A percentile compares a stretch with the other conserved stretches of the same genome.
Conservation (phyloP, 2,113 vertebrate species). For the Astatoreochromis straeleni region DNA sequence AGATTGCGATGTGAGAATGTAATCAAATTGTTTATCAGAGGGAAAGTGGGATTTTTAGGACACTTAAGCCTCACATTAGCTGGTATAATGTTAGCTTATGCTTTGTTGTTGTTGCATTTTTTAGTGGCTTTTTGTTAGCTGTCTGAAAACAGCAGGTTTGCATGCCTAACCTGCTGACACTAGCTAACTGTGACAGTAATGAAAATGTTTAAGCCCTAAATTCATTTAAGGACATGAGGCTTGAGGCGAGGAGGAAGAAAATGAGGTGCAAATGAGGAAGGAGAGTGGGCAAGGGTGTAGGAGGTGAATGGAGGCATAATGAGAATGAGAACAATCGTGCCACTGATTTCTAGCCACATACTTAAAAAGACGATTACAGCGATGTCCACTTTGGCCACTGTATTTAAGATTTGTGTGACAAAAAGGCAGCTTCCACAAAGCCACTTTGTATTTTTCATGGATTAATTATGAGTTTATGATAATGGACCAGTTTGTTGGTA, state of each 20-base stretch:
- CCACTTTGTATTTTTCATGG: not conserved
- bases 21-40: not conserved
- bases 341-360: not conserved
- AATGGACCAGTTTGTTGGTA: not conserved
- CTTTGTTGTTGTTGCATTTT: not conserved
- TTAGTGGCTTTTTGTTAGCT: not conserved
- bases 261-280: not conserved
- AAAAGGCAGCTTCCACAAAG: not conserved
- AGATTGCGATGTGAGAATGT: not conserved
- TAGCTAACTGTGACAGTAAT: not conserved
- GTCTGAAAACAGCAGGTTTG: not conserved
- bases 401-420: not conserved
- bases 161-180: not conserved
- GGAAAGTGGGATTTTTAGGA: not conserved
- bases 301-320: not conserved
- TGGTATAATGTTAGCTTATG: not conserved
- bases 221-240: not conserved
- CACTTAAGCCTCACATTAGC: not conserved
- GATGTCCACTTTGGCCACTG: not conserved
- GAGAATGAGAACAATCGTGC: not conserved
- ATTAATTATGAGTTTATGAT: not conserved
- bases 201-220: not conserved
- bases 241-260: not conserved
- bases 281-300: not conserved
- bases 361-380: not conserved